Evolutionary conservation across 2,888 invertebrate species (phyloP), one percentile per base, ranked within the genome.

Genomic region (Taphrorychus bicolor): DNA sequence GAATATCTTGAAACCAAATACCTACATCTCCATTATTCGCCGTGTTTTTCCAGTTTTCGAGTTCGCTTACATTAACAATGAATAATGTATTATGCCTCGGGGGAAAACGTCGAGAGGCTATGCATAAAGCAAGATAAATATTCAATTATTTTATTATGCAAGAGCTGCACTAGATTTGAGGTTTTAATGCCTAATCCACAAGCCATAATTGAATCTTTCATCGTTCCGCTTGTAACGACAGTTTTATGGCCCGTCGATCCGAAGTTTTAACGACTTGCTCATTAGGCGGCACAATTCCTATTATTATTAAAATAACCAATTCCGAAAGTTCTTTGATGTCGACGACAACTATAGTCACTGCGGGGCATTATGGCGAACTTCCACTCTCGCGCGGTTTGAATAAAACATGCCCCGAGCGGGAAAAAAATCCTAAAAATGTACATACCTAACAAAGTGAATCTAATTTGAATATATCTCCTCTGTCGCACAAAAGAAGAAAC

Each of bases 401-500:
- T 59, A 59, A 59, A 59, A 59, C 48, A 59, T 59, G 14, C 7
- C 9, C n/a, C 21, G 7, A n/a, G 5, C 5, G 9, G 19, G 41
- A 51, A 58, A 57, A 56, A 56, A 7, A 42, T 45, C 32, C 21
- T 40, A 59, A 59, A 65, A 65, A 65, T 65, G 54, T 65, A 65
- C 65, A 59, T 65, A 65, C 40, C 65, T 65, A 65, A 65, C 65
- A 65, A 65, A 65, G 53, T 49, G 65, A 65, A 65, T 65, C 40
- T 24, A 59, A 65, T 65, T 48, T 65, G 54, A 65, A 65, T 65
- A 65, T 9, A 65, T 65, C 59, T 53, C 11, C 22, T 40, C n/a
- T 14, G 54, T 42, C 54, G 58, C 23, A 54, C 65, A 65, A 58
- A 64, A 58, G 41, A 58, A 22, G 57, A 58, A 64, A 58, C 58